Evolutionary conservation across 2,113 vertebrate genomes (phyloP).

Genomic region (Andinoacara biseriatus): DNA sequence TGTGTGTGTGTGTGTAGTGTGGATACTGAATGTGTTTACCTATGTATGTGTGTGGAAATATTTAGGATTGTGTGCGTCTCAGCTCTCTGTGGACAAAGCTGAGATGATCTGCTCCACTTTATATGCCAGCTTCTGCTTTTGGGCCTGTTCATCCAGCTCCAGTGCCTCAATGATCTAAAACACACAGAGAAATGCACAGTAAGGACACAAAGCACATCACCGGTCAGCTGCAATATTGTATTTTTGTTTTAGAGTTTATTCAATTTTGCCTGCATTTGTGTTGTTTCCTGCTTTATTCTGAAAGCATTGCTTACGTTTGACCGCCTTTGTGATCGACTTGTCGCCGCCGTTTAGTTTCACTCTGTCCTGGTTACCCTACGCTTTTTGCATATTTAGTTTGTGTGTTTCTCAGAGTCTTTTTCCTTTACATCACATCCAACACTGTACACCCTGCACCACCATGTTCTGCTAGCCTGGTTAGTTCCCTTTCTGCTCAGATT

Average conservation of each 20-base stretch:
- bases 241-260: not conserved
- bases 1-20: slow-evolving; percentile 19
- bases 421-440: too few relatives aligned
- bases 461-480: too few relatives aligned
- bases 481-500: too few relatives aligned
- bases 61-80: slow-evolving; percentile 72
- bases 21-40: not conserved
- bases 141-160: slow-evolving; percentile 93
- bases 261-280: not conserved
- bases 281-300: not conserved
- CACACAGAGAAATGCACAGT: slow-evolving; percentile 39
- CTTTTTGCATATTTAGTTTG: not conserved
- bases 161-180: slow-evolving; percentile 89
- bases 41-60: slow-evolving; percentile 6
- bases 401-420: too few relatives aligned
- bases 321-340: too few relatives aligned
- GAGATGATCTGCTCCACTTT: slow-evolving; percentile 92
- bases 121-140: slow-evolving; percentile 90
- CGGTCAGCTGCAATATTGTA: not conserved
- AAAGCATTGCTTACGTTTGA: not conserved
- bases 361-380: not conserved
- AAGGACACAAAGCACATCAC: slow-evolving; percentile 4
- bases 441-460: too few relatives aligned
- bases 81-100: slow-evolving; percentile 93
- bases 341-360: not conserved